Conservation (phyloP, 2,888 invertebrate species). For the Diadromus collaris region DNA sequence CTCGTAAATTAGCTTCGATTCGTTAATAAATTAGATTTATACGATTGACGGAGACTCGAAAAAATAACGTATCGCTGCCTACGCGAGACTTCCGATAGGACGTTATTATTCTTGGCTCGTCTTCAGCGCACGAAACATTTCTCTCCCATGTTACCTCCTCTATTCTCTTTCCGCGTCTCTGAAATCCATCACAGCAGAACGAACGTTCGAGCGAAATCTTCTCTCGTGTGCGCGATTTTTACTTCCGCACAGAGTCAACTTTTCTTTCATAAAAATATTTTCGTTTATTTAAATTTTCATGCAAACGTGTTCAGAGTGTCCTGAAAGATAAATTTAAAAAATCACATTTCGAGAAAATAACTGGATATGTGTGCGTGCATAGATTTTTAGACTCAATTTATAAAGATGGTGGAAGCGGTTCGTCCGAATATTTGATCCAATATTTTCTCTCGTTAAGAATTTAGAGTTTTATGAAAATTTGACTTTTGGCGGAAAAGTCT, state of each 20-base stretch:
- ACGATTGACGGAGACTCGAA: slow-evolving; percentile 33
- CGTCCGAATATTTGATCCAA: background rate
- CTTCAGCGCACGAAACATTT: slow-evolving; percentile 18
- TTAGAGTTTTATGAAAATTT: background rate
- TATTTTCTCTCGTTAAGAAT: background rate
- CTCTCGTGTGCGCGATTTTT: slow-evolving; percentile 36
- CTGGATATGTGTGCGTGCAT: too few relatives aligned
- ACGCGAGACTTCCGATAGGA: slow-evolving; percentile 30
- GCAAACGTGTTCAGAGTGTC: background rate
- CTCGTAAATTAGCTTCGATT: slow-evolving; percentile 41
- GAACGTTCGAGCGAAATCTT: background rate
- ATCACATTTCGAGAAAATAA: background rate
- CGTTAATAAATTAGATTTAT: slow-evolving; percentile 46
- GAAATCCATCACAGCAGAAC: slow-evolving; percentile 16
- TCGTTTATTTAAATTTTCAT: background rate
- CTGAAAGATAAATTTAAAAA: background rate
- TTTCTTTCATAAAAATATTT: too few relatives aligned
- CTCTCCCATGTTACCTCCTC: slow-evolving; percentile 3
- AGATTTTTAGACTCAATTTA: too few relatives aligned
- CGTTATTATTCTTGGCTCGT: slow-evolving; percentile 52
- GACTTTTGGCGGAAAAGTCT: background rate
- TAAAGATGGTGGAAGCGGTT: too few relatives aligned
- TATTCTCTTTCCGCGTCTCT: slow-evolving; percentile 23
- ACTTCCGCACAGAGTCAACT: background rate
- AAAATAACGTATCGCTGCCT: slow-evolving; percentile 4